A percentile compares a stretch with the other conserved stretches of the same genome.
These are phyloP conservation scores for Dusona sp. DNA, from an alignment of 2,888 invertebrate species.

Conservation along the genomic window DNA sequence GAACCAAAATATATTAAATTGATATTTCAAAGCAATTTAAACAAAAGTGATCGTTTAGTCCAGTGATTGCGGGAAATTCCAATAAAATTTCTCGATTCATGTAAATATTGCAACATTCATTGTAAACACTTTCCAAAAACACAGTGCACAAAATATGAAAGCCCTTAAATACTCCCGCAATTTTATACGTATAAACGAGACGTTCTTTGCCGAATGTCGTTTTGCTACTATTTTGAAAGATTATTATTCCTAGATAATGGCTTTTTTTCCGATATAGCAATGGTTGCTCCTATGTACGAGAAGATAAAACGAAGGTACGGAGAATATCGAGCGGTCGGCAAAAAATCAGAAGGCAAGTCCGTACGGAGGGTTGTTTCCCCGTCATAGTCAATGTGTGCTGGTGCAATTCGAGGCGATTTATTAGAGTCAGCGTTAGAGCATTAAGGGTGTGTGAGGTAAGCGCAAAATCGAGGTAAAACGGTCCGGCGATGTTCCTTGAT, in stretches of 20 bases:
- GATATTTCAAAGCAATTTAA: background rate
- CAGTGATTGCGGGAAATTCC: background rate
- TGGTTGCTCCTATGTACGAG: background rate
- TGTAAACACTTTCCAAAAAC: background rate
- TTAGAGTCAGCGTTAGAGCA: constrained; percentile 44
- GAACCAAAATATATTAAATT: background rate
- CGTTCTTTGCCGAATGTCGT: background rate
- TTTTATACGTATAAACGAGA: background rate
- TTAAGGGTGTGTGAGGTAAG: constrained; percentile 21
- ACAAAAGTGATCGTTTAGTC: background rate
- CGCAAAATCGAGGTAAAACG: constrained; percentile 38
- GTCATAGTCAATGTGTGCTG: constrained; percentile 17
- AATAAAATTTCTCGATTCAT: background rate
- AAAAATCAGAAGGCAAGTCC: constrained; percentile 1
- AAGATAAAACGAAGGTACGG: background rate
- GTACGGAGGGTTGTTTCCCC: constrained; percentile 18
- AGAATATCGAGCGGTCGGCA: background rate
- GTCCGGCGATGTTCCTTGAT: constrained; percentile 52
- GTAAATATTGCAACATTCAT: too few species aligned
- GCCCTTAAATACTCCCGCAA: background rate
- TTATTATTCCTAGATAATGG: background rate
- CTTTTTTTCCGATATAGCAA: background rate
- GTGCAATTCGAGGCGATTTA: constrained; percentile 42
- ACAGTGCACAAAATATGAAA: background rate
- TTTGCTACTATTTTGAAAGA: background rate